Evolutionary conservation across 2,113 vertebrate genomes (phyloP).

Genomic region (Tupaia chinensis): DNA sequence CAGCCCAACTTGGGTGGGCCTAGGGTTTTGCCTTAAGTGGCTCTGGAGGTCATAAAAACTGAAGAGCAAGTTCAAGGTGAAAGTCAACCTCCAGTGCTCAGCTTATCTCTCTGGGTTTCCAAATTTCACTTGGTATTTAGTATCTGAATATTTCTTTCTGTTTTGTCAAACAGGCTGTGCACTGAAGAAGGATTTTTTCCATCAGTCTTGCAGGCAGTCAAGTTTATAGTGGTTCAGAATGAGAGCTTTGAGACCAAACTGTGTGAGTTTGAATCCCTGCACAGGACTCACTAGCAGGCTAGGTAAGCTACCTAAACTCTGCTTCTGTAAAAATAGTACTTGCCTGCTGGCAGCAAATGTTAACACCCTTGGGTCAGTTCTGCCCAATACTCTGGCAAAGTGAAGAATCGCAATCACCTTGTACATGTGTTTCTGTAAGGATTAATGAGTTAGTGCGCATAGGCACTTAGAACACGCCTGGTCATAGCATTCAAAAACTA

Average conservation of each 20-base stretch:
- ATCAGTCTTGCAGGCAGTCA: background rate
- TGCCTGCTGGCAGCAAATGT: too few species aligned
- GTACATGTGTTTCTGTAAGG: background rate
- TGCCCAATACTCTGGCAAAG: too few species aligned
- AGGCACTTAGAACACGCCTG: background rate
- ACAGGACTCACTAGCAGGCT: background rate
- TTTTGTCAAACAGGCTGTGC: background rate
- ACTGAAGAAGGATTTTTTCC: background rate
- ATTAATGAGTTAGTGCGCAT: slow-evolving; percentile 2
- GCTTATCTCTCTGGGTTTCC: slow-evolving; percentile 7
- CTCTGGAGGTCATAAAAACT: slow-evolving; percentile 44
- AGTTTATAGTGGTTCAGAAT: background rate
- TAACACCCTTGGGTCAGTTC: too few species aligned
- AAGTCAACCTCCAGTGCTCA: background rate
- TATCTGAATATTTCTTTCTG: background rate
- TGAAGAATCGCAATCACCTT: background rate
- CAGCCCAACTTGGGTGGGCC: slow-evolving; percentile 20
- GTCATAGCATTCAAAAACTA: background rate
- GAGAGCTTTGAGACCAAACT: background rate
- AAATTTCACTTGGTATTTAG: background rate
- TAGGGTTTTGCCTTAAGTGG: background rate
- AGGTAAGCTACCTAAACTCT: background rate
- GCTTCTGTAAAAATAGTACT: background rate
- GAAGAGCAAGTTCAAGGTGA: background rate
- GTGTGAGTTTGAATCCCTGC: background rate